Evolutionary conservation across 2,888 invertebrate species (phyloP).

Genomic region (Automeris io): DNA sequence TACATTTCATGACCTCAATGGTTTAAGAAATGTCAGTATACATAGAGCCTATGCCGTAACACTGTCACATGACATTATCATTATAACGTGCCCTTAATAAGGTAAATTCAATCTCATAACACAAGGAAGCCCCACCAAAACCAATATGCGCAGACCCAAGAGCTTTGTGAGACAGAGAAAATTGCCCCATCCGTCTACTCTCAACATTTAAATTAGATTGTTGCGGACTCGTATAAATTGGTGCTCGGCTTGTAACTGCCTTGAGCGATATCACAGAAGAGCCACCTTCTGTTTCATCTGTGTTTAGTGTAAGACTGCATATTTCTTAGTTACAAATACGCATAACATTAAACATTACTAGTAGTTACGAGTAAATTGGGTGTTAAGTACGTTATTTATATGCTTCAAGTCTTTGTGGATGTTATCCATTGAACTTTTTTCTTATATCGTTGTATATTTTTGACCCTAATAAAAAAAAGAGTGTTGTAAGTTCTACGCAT

Average conservation of each 20-base stretch:
- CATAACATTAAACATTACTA: too few species aligned
- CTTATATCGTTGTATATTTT: too few species aligned
- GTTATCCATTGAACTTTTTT: too few species aligned
- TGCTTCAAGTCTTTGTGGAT: too few species aligned
- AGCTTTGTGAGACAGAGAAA: conserved; percentile 43
- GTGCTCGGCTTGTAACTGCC: conserved; percentile 16
- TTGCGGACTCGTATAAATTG: conserved; percentile 51
- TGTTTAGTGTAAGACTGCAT: background rate
- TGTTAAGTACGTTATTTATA: too few species aligned
- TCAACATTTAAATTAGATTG: conserved; percentile 54
- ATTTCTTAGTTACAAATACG: too few species aligned
- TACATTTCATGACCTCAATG: too few species aligned
- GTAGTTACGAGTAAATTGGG: too few species aligned
- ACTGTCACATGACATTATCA: background rate
- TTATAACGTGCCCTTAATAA: conserved; percentile 1
- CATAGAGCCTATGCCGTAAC: background rate
- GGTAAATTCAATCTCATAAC: conserved; percentile 4
- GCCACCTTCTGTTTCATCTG: conserved; percentile 3
- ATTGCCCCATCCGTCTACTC: conserved; percentile 49
- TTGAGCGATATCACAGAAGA: conserved; percentile 6
- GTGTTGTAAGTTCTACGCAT: too few species aligned
- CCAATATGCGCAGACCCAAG: conserved; percentile 22
- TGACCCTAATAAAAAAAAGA: too few species aligned
- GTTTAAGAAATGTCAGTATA: background rate
- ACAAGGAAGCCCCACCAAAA: conserved; percentile 5